phyloP scores from a whole-genome alignment of 2,888 invertebrate species.

The Aleiodes leptofemur region DNA sequence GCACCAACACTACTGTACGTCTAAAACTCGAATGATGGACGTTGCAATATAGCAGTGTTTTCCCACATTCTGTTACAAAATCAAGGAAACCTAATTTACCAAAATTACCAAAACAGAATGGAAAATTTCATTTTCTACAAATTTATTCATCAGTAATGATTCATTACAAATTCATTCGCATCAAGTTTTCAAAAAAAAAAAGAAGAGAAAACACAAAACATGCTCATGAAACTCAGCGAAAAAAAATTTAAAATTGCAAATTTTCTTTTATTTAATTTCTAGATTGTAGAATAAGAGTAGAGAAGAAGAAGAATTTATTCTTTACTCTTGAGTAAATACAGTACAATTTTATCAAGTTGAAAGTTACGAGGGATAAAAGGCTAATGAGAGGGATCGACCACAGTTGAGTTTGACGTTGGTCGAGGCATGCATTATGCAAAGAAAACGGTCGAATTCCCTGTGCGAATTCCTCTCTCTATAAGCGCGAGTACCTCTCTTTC shows the following conservation, averaged over 20 bases:
- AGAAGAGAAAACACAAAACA: too few species aligned
- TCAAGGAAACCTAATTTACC: too few species aligned
- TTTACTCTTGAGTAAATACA: constrained; percentile 4
- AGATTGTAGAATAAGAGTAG: too few species aligned
- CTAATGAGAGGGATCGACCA: constrained; percentile 63
- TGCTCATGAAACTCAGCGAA: not conserved
- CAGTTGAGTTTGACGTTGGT: constrained; percentile 44
- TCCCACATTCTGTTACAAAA: too few species aligned
- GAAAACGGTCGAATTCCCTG: constrained; percentile 57
- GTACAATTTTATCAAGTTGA: constrained; percentile 18
- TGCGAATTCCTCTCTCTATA: constrained; percentile 43
- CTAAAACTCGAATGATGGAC: too few species aligned
- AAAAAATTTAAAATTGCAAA: not conserved
- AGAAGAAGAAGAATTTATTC: not conserved
- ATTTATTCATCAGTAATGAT: too few species aligned
- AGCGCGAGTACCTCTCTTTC: constrained; percentile 3
- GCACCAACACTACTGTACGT: too few species aligned
- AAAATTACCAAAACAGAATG: too few species aligned
- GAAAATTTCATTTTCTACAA: too few species aligned
- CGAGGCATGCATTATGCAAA: constrained; percentile 67
- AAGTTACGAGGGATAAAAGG: constrained; percentile 55
- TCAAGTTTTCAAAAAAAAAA: too few species aligned
- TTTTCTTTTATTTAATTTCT: not conserved
- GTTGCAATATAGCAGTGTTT: too few species aligned
- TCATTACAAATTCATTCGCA: too few species aligned